Base-by-base conservation (phyloP, 2,113 vertebrate genomes). In the Rana temporaria region DNA sequence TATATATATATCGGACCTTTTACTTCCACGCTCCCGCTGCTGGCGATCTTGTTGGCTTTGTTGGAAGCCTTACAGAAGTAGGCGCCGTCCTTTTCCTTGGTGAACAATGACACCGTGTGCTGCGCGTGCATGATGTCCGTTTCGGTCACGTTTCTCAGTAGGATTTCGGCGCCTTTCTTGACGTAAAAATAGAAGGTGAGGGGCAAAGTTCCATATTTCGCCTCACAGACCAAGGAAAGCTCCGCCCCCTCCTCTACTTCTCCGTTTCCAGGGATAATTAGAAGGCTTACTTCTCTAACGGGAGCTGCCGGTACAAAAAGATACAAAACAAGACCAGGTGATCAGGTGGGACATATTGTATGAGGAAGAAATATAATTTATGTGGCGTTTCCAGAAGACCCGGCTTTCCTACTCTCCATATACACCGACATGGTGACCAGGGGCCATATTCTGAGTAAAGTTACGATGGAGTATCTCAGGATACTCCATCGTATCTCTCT, bases 51-150 rank as follows among this genome's bases (percentile, higher is more conserved):
- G 6, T 16, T 14, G 19, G 71, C 80, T 11, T 52, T 8, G 48
- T 82, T 82, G 24, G 70, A 59, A 9, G 80, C 80, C 1, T 4
- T 20, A 16, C 80, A 82, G 80, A 26, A 75, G n/a, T 82, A 82
- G 52, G n/a, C 9, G 4, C 80, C 80, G 7, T 82, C 80, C 1
- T 56, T 32, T 0, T 74, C 4, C 11, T 65, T 63, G 80, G 48
- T 75, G 22, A 82, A 82, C 0, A 20, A 16, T 0, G 5, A 1
- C 1, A 74, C 20, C 1, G 24, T 1, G 1, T 17, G 6, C 0
- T 4, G 0, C 0, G 60, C 15, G 32, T 48, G 4, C 48, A 11
- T 18, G 2, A 0, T 1, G n/a, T 24, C 4, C 0, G 9, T 26
- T 1, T 4, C 22, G 3, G 48, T 74, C 14, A 19, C 52, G 6